A percentile compares a stretch with the other conserved stretches of the same genome.
Conservation (phyloP, 1,140 invertebrate genomes). For the Pachyrhynchus sulphureomaculatus region DNA sequence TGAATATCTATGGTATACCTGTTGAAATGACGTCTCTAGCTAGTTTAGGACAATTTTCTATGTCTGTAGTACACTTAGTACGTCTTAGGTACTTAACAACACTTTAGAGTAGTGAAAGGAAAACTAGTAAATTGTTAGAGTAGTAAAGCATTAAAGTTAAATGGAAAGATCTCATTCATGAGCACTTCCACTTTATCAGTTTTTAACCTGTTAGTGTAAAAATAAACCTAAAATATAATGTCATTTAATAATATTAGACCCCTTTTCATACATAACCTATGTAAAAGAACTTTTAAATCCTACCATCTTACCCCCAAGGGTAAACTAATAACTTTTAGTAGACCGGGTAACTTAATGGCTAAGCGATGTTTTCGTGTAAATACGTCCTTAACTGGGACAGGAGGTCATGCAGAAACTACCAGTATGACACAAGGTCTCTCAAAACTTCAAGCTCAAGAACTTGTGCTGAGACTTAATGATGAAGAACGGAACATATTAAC, state of each 20-base stretch:
- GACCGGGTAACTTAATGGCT: slow-evolving; percentile 13
- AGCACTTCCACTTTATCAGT: too few species aligned
- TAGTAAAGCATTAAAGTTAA: too few species aligned
- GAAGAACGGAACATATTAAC: slow-evolving; percentile 68
- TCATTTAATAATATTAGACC: slow-evolving; percentile 6
- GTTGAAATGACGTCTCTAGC: too few species aligned
- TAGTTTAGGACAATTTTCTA: too few species aligned
- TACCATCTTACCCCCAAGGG: slow-evolving; percentile 14
- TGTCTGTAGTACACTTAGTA: too few species aligned
- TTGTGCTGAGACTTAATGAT: slow-evolving; percentile 65
- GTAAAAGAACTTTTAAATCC: slow-evolving; percentile 20
- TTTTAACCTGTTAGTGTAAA: too few species aligned
- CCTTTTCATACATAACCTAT: slow-evolving; percentile 21
- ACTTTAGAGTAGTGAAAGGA: too few species aligned
- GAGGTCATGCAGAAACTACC: slow-evolving; percentile 47
- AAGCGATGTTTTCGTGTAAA: slow-evolving; percentile 31
- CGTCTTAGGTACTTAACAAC: too few species aligned
- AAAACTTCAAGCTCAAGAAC: slow-evolving; percentile 67
- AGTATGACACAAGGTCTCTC: slow-evolving; percentile 56
- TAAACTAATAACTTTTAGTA: slow-evolving; percentile 31
- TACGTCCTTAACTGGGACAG: slow-evolving; percentile 36
- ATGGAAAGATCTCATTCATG: too few species aligned
- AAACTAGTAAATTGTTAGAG: too few species aligned
- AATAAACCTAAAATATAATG: neutral
- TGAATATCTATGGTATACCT: too few species aligned